Evolutionary conservation across 1,140 invertebrate species (phyloP), one percentile per base, ranked within the genome.

Genomic region (Neomicropteryx cornuta): DNA sequence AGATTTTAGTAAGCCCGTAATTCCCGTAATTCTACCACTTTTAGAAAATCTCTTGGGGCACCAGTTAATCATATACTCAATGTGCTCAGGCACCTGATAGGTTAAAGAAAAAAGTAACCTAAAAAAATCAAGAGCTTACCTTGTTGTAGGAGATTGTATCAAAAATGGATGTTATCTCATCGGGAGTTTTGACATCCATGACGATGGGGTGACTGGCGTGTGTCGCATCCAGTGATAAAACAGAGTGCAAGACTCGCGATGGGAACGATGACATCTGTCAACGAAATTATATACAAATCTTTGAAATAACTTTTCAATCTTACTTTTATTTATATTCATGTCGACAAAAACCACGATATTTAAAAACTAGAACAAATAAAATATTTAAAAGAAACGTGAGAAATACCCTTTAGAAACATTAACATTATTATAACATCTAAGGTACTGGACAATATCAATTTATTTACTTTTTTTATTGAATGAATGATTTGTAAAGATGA

Each of bases 61-160:
- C n/a, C n/a, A n/a, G n/a, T n/a, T n/a, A n/a, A n/a, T n/a, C n/a
- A n/a, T n/a, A n/a, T n/a, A n/a, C n/a, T n/a, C n/a, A n/a, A n/a
- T n/a, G n/a, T n/a, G n/a, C n/a, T n/a, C n/a, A n/a, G n/a, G n/a
- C n/a, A n/a, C n/a, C n/a, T n/a, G n/a, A n/a, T n/a, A n/a, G n/a
- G n/a, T n/a, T n/a, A n/a, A 27, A 27, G 24, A n/a, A 8, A 27
- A 8, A 13, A 32, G 14, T 32, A 5, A 32, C 18, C 6, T 13
- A 5, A 32, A 8, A 14, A 11, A 42, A 44, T 18, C 13, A 18
- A 3, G 3, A 18, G 36, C 38, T 45, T 66, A 88, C 87, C 73
- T 97, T 97, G 36, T 77, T 79, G 53, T 97, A 97, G 1, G 90
- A 90, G 47, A 97, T 96, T 0, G 70, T 61, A 63, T 97, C 92